Evolutionary conservation across 37 sponge, comb jelly and placozoan species (phyloP), one percentile per base, ranked within the genome.

Genomic region (Spongilla lacustris): DNA sequence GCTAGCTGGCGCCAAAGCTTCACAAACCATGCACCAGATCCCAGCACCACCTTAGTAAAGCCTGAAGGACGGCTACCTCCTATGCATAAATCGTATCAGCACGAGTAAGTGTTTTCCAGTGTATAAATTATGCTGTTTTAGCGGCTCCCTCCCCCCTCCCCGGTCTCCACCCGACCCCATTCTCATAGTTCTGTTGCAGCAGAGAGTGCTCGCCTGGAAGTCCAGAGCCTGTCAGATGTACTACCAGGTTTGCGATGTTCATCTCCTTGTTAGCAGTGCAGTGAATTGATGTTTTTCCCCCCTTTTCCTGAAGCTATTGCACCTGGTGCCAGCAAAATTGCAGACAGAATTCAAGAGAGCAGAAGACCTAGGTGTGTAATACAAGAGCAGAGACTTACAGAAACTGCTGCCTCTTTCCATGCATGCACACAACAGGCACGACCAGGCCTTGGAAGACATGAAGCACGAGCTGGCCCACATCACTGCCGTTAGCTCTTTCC

Each of bases 391-490:
- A 17, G 4, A 17, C 0, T 17, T 13, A 58, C 58, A 58, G 58
- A 58, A 58, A 10, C 74, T 1, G 1, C 58, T 14, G 14, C 58
- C 58, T 1, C 58, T 14, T 58, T 17, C 21, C 58, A 10, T 1
- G n/a, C n/a, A 17, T 17, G 12, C 58, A 13, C 19, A 1, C 9
- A 68, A n/a, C 81, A 91, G 92, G 25, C 85, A 92, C 38, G 68
- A 85, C 19, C 22, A 76, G 50, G 69, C 77, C 0, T 66, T 79
- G 32, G 66, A 71, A 19, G 79, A 89, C 50, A 86, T 92, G 85
- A 82, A 92, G 82, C 68, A 81, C 5, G 91, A 92, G 36, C 78
- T 92, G 48, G 71, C 73, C 5, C 9, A 23, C 4, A 71, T 92
- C n/a, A 81, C 81, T 69, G 22, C 29, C 12, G 92, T 92, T 34